Conservation (phyloP, 2,888 invertebrate genomes). For the Chorisops tibialis region DNA sequence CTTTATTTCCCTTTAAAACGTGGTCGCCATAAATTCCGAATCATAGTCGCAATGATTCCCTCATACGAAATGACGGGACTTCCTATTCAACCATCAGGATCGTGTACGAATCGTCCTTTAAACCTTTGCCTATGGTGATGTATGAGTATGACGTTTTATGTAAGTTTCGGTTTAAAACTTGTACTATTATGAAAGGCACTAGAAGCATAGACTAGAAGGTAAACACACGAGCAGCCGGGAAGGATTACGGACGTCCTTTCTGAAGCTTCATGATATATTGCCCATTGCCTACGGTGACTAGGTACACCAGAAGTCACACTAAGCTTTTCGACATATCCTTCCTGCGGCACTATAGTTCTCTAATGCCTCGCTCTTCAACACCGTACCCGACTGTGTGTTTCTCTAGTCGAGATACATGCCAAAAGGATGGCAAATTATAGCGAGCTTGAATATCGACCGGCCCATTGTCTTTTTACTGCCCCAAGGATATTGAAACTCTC, state of each 20-base stretch:
- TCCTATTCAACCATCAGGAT: too few relatives aligned
- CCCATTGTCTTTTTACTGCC: neutral
- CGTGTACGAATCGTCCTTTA: too few relatives aligned
- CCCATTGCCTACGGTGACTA: constrained; percentile 5
- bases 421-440: neutral
- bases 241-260: constrained; percentile 24
- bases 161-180: too few relatives aligned
- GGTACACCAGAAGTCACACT: constrained; percentile 12
- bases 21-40: too few relatives aligned
- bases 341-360: neutral
- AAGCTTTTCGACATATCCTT: neutral
- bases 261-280: constrained; percentile 14
- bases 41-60: too few relatives aligned
- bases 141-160: too few relatives aligned
- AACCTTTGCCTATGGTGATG: too few relatives aligned
- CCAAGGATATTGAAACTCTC: neutral
- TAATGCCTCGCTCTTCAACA: neutral
- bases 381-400: neutral
- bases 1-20: too few relatives aligned
- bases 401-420: neutral
- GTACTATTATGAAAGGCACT: too few relatives aligned
- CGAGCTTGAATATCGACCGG: neutral
- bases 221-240: constrained; percentile 6
- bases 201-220: neutral
- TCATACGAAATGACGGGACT: too few relatives aligned